phyloP scores from a whole-genome alignment of 2,113 vertebrate genomes.

The Planiliza haematocheilus region DNA sequence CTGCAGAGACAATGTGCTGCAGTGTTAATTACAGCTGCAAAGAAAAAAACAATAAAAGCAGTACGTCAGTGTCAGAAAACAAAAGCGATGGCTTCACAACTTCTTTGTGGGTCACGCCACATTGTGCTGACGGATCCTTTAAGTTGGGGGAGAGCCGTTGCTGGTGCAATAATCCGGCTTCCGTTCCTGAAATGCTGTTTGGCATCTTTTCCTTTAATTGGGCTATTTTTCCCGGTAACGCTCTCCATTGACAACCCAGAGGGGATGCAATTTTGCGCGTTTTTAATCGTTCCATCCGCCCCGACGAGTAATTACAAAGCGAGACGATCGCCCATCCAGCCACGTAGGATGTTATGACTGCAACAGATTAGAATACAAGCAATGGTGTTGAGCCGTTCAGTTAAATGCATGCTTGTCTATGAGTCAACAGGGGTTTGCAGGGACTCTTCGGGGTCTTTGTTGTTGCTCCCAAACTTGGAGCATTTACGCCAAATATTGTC shows the following conservation, averaged over 20 bases:
- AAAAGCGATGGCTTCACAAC: conserved; percentile 43
- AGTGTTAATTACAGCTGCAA: conserved; percentile 56
- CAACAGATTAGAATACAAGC: too few relatives aligned
- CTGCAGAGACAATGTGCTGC: conserved; percentile 22
- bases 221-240: conserved; percentile 29
- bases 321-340: not conserved
- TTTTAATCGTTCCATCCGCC: conserved; percentile 22
- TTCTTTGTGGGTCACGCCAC: conserved; percentile 6
- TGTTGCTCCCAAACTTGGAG: too few relatives aligned
- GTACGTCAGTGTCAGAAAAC: conserved; percentile 28
- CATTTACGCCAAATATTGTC: too few relatives aligned
- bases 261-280: conserved; percentile 8
- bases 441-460: too few relatives aligned
- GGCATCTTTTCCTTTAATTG: conserved; percentile 62
- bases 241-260: conserved; percentile 38
- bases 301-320: conserved; percentile 16
- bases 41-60: not conserved
- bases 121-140: conserved; percentile 39
- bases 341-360: not conserved
- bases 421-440: too few relatives aligned
- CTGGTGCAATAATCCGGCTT: conserved; percentile 51
- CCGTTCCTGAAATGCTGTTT: conserved; percentile 42
- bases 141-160: conserved; percentile 22
- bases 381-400: too few relatives aligned
- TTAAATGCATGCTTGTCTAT: too few relatives aligned